Base-by-base conservation (phyloP, 2,888 invertebrate genomes). In the Acleris literana region DNA sequence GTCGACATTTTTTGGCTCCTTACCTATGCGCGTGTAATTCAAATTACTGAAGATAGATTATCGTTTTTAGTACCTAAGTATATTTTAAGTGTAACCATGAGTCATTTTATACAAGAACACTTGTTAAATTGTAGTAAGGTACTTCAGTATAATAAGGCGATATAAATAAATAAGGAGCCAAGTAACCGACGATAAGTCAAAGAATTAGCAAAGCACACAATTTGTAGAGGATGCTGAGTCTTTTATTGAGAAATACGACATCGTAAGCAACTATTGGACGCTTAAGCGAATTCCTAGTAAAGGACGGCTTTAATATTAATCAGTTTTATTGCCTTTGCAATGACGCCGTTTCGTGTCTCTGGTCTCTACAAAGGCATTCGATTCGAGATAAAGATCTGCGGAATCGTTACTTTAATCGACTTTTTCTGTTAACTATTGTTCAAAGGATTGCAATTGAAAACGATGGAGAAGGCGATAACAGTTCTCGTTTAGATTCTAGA, bases 371-470 rank as follows among this genome's bases (percentile, higher is more conserved):
- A 68, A 54, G 57, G 39, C 51, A 48, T 60, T 57, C 64, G 68
- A 59, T 46, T 69, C 53, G 53, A 68, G 70, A 76, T 74, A 68
- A 58, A 55, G 63, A 74, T 76, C 76, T 63, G 62, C 63, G 64
- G 64, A 70, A 76, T 77, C 66, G 72, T 74, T 73, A 68, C 61
- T 76, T 70, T 72, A 79, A 81, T 81, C 72, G 76, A 76, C 69
- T 75, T 79, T 80, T 81, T 79, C 74, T 76, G 76, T 74, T 67
- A 71, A 76, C 79, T 74, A 81, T 85, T 85, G 82, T 86, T 83
- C 78, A 74, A 69, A 54, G 70, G 69, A 73, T 75, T 70, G 70
- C 74, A 72, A 78, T 79, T 77, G 77, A 73, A 76, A 70, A 70
- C 77, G 81, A 78, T 76, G 71, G 72, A 71, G 71, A 68, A 72